Evolutionary conservation across 2,888 invertebrate species (phyloP).

Genomic region (Tenodera sinensis): DNA sequence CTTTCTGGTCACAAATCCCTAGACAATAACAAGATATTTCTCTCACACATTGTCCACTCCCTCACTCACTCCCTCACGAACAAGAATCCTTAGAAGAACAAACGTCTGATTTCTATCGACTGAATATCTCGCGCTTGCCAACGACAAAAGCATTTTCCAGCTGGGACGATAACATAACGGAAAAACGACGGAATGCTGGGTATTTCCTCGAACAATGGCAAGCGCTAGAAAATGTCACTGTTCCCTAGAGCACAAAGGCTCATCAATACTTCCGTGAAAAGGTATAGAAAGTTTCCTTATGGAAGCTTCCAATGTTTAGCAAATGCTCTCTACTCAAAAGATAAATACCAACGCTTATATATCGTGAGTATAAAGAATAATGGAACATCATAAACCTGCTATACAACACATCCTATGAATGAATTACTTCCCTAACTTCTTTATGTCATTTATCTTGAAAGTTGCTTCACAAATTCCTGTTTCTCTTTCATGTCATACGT

Average conservation of each 20-base stretch:
- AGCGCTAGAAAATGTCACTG: background rate
- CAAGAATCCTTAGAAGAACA: background rate
- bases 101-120: background rate
- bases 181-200: background rate
- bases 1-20: too few relatives aligned
- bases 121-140: background rate
- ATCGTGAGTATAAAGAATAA: too few relatives aligned
- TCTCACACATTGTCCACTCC: background rate
- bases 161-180: background rate
- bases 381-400: too few relatives aligned
- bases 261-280: background rate
- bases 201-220: background rate
- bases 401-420: too few relatives aligned
- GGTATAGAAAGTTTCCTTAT: background rate
- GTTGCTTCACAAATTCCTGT: accelerated
- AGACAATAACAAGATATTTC: too few relatives aligned
- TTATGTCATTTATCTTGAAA: too few relatives aligned
- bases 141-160: background rate
- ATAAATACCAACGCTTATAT: too few relatives aligned
- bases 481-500: too few relatives aligned
- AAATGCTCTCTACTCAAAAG: background rate
- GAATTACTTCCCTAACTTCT: too few relatives aligned
- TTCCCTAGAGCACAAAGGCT: background rate
- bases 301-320: background rate
- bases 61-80: background rate